phyloP scores from a whole-genome alignment of 1,140 invertebrate genomes.

The Telenomus remus region DNA sequence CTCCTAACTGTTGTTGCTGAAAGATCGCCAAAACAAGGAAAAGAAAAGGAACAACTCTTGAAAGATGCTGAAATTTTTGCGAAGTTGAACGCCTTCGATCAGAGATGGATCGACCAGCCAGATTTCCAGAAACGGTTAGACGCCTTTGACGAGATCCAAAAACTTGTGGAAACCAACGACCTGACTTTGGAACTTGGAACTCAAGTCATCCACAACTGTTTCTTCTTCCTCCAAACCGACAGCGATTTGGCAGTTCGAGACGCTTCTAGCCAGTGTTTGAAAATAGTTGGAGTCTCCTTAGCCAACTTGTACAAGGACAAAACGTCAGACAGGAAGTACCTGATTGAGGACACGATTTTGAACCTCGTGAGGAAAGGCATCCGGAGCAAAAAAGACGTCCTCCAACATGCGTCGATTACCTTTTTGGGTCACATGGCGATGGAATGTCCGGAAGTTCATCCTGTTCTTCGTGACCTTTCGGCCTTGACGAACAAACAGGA shows the following conservation, averaged over 20 bases:
- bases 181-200: slow-evolving; percentile 82
- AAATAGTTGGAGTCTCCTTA: slow-evolving; percentile 79
- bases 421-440: slow-evolving; percentile 84
- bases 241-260: slow-evolving; percentile 90
- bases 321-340: slow-evolving; percentile 77
- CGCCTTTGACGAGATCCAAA: slow-evolving; percentile 81
- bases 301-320: slow-evolving; percentile 73
- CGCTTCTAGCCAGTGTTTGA: slow-evolving; percentile 81
- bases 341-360: slow-evolving; percentile 85
- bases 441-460: slow-evolving; percentile 82
- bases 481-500: slow-evolving; percentile 84
- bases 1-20: slow-evolving; percentile 77
- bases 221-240: slow-evolving; percentile 84
- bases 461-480: slow-evolving; percentile 84
- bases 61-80: slow-evolving; percentile 76
- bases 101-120: slow-evolving; percentile 91
- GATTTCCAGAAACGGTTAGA: slow-evolving; percentile 89
- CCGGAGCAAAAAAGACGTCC: slow-evolving; percentile 79
- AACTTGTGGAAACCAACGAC: slow-evolving; percentile 75
- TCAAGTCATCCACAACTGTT: slow-evolving; percentile 88
- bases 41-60: slow-evolving; percentile 45
- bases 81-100: slow-evolving; percentile 91
- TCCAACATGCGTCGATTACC: slow-evolving; percentile 84
- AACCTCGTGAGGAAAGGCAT: slow-evolving; percentile 82
- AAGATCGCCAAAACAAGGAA: slow-evolving; percentile 56